Evolutionary conservation across 2,888 invertebrate species (phyloP).

Genomic region (Nemapogon koenigi): DNA sequence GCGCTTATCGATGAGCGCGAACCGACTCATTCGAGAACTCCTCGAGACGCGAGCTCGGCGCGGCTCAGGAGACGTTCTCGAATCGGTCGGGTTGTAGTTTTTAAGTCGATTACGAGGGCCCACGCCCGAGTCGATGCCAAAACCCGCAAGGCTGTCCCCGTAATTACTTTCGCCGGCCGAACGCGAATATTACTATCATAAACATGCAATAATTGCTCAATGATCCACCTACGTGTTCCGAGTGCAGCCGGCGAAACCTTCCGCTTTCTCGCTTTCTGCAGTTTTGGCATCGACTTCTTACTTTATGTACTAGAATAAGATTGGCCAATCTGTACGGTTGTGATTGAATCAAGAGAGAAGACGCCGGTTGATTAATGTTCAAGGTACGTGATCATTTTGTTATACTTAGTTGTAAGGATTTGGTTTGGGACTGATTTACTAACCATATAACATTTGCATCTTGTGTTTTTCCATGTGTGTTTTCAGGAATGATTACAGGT

Average conservation of each 20-base stretch:
- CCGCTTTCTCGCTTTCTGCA: constrained; percentile 6
- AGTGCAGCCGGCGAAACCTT: not conserved
- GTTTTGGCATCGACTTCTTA: constrained; percentile 8
- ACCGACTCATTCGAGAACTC: constrained; percentile 27
- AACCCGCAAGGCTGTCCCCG: constrained; percentile 38
- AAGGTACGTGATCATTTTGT: constrained; percentile 46
- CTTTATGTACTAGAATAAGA: constrained; percentile 35
- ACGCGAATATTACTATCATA: constrained; percentile 42
- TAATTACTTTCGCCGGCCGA: constrained; percentile 42
- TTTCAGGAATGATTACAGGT: constrained; percentile 52
- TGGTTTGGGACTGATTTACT: constrained; percentile 25
- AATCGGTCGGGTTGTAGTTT: constrained; percentile 37
- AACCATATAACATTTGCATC: constrained; percentile 4
- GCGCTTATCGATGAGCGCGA: constrained; percentile 32
- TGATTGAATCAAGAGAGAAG: constrained; percentile 14
- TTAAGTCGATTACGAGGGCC: constrained; percentile 23
- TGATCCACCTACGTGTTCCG: constrained; percentile 36
- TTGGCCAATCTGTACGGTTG: constrained; percentile 41
- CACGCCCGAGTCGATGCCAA: constrained; percentile 34
- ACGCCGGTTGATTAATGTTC: constrained; percentile 25
- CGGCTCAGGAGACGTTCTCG: constrained; percentile 25
- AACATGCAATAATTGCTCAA: constrained; percentile 46
- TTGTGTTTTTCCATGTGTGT: constrained; percentile 30
- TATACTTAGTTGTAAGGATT: constrained; percentile 19
- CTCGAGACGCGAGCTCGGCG: constrained; percentile 1